These are phyloP conservation scores for Drosophila grimshawi DNA, from an alignment of 1,140 invertebrate species.

Conservation along the genomic window DNA sequence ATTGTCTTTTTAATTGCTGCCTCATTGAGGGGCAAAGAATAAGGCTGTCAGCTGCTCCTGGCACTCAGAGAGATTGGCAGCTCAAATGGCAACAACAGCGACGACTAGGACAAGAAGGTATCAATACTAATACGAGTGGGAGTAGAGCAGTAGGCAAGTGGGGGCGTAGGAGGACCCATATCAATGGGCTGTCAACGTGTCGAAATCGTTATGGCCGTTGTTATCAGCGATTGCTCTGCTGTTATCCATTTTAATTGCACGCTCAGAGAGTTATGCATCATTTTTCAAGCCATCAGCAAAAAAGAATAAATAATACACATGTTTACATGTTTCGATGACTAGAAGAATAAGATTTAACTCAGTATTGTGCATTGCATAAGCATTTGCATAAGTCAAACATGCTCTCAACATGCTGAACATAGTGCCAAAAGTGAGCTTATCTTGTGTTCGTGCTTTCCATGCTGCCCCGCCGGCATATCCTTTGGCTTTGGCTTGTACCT, in stretches of 20 bases:
- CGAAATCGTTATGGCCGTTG: constrained; percentile 13
- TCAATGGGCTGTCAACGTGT: constrained; percentile 39
- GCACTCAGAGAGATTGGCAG: not conserved
- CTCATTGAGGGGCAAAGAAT: not conserved
- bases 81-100: constrained; percentile 2
- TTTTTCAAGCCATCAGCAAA: constrained; percentile 22
- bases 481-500: not conserved
- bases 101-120: constrained; percentile 1
- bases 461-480: not conserved
- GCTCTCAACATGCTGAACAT: too few relatives aligned
- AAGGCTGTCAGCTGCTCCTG: not conserved
- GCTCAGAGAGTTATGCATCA: constrained; percentile 7
- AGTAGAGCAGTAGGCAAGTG: too few relatives aligned
- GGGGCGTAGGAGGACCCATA: constrained; percentile 25
- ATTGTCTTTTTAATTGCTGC: constrained; percentile 19
- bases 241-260: constrained; percentile 45
- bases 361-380: too few relatives aligned
- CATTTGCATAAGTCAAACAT: too few relatives aligned
- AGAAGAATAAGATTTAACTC: too few relatives aligned
- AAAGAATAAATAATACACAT: not conserved
- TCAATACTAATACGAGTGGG: too few relatives aligned
- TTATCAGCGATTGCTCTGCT: constrained; percentile 16
- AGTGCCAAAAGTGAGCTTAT: not conserved
- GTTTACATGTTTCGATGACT: too few relatives aligned
- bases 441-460: not conserved